Base-by-base conservation (phyloP, 1,140 invertebrate species). In the Sarcophaga bullata region DNA sequence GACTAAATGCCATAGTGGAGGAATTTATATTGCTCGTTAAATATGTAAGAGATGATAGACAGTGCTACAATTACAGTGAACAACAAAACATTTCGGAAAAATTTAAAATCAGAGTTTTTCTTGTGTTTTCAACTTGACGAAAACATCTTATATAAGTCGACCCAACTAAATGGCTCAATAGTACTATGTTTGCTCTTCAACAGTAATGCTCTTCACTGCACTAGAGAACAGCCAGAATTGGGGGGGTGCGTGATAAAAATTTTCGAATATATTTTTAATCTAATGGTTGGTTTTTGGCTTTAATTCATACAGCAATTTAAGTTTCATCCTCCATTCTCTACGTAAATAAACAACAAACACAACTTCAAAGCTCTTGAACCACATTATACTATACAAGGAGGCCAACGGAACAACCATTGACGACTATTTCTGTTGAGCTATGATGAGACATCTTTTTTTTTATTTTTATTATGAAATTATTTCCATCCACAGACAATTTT, bases 201-300 rank as follows among this genome's bases (percentile, higher is more conserved):
- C n/a, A n/a, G n/a, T 58, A 15, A n/a, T 58, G n/a, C 54, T 58
- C 13, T 58, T 58, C 8, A 58, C 0, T 25, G 15, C 54, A 62
- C 54, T 7, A 68, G 54, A 8, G n/a, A 58, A 58, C 2, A 68
- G n/a, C 62, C n/a, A 68, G 9, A 7, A 25, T 19, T 25, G 10
- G 8, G 19, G 54, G 7, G 52, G 10, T 15, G n/a, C 7, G 11
- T 15, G 15, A 58, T 13, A 58, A 1, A 25, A 68, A 25, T 10
- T 8, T 19, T 19, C 17, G 19, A 68, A 68, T 68, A 68, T 68
- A 8, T 68, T 68, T 58, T 68, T 25, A 37, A 19, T 19, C 62
- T 68, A 68, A 25, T 68, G 62, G 62, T 17, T 68, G 62, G 62
- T 17, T 68, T 68, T 68, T 68, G 62, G 62, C 62, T 68, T 68